Base-by-base conservation (phyloP, 2,888 invertebrate species). In the Philaethria dido region DNA sequence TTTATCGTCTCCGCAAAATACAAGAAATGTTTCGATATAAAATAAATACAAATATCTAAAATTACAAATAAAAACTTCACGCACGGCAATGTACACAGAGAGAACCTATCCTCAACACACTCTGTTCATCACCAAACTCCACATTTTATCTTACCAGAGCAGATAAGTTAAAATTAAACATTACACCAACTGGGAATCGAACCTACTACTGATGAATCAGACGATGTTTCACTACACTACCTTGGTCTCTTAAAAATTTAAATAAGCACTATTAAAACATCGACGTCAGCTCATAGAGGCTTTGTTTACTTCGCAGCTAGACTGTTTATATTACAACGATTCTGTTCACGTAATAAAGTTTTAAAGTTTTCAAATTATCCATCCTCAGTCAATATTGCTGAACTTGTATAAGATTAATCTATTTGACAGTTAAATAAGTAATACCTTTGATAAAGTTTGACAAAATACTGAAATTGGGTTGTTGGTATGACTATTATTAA, bases 301-400 rank as follows among this genome's bases (percentile, higher is more conserved):
- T 18, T 60, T 45, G 29, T 45, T 13, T 45, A 29, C 6, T 45
- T 44, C 3, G 8, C 8, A 45, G 3, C 6, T 45, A 16, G 18
- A 14, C 18, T 42, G 33, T 61, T 13, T 44, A 25, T 33, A 62
- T 42, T 62, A 50, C 39, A 50, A 16, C 22, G 42, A 42, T 9
- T 50, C 39, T 11, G 2, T 22, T 50, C 42, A 42, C 50, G 50
- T 42, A 42, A 25, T 50, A 62, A 50, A 50, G 50, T 62, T 62
- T 50, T 50, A 62, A 50, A 50, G 50, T 62, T 62, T 50, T 22
- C 39, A 39, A 48, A 62, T 39, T 39, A 25, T 16, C 25, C 6
- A 18, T 62, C n/a, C 42, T 16, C 22, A 22, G 25, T 62, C 42
- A 50, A 50, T 62, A 50, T 62, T 62, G n/a, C 25, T n/a, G 33